Evolutionary conservation across 2,888 invertebrate species (phyloP).

Genomic region (Yponomeuta malinellus): DNA sequence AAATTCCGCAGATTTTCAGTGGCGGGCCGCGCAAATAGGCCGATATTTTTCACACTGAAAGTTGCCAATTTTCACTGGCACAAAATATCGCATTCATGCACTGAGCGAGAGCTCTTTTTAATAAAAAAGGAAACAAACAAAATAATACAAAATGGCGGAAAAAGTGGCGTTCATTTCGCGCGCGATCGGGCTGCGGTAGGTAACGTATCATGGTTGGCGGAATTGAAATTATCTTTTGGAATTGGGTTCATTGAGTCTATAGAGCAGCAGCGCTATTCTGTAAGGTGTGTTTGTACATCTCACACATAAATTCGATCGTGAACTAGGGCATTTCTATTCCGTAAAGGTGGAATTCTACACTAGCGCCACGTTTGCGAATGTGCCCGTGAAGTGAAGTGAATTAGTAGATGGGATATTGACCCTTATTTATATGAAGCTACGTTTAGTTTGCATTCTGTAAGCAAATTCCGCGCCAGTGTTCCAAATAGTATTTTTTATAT

Average conservation of each 20-base stretch:
- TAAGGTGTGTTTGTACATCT: too few relatives aligned
- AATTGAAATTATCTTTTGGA: background rate
- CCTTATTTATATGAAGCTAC: too few relatives aligned
- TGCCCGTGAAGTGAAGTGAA: too few relatives aligned
- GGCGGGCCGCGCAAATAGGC: constrained; percentile 19
- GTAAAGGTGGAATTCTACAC: too few relatives aligned
- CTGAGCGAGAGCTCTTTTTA: constrained; percentile 6
- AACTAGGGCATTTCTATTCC: too few relatives aligned
- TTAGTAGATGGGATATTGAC: too few relatives aligned
- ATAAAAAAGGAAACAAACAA: constrained; percentile 8
- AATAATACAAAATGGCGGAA: constrained; percentile 15
- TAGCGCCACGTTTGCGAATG: too few relatives aligned
- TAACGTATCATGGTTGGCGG: background rate
- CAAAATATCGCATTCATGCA: constrained; percentile 22
- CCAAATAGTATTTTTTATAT: too few relatives aligned
- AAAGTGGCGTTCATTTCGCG: constrained; percentile 16
- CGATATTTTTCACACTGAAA: constrained; percentile 24
- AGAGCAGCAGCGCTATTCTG: background rate
- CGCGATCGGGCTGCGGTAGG: constrained; percentile 6
- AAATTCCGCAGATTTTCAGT: background rate
- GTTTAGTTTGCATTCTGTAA: too few relatives aligned
- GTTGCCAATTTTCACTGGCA: constrained; percentile 25
- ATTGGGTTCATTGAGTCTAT: background rate
- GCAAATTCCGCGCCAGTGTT: too few relatives aligned
- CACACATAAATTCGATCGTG: too few relatives aligned